These are phyloP conservation scores for Coranthus polyacanthus DNA, from an alignment of 2,797 vertebrate species.

Conservation along the genomic window DNA sequence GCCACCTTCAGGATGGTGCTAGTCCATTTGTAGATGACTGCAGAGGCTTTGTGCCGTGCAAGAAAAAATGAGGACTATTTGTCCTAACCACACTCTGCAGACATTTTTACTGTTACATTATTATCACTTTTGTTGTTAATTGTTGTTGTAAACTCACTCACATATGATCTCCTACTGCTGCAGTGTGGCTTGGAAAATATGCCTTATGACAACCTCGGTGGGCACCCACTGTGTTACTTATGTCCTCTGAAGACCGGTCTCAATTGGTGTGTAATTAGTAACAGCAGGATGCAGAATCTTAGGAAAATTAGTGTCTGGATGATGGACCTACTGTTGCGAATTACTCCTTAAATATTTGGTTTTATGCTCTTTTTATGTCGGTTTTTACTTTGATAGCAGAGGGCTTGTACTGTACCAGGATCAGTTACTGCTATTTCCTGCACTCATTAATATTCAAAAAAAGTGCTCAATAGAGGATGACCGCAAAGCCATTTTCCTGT, in stretches of 20 bases:
- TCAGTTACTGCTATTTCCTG: constrained; percentile 2
- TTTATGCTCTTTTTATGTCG: constrained; percentile 2
- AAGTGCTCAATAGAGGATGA: constrained; percentile 12
- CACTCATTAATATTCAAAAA: not conserved
- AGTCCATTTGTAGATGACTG: constrained; percentile 9
- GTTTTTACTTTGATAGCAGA: not conserved
- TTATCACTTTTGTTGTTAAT: constrained; percentile 12
- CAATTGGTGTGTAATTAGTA: constrained; percentile 68
- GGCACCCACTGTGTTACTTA: constrained; percentile 18
- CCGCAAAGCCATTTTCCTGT: constrained; percentile 1
- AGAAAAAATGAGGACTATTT: constrained; percentile 17
- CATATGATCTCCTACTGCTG: constrained; percentile 21
- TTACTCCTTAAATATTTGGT: constrained; percentile 42
- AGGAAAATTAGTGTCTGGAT: constrained; percentile 52
- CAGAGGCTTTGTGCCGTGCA: constrained; percentile 1
- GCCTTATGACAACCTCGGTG: constrained; percentile 20
- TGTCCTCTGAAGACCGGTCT: constrained; percentile 51
- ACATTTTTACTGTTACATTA: constrained; percentile 22
- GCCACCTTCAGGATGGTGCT: constrained; percentile 8
- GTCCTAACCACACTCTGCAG: constrained; percentile 7
- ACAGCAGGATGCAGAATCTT: constrained; percentile 64
- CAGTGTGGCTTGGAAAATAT: constrained; percentile 27
- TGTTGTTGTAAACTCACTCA: not conserved
- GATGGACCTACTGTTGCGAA: constrained; percentile 33
- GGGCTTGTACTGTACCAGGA: not conserved